These are phyloP conservation scores for Elanoides forficatus DNA, from an alignment of 2,113 vertebrate species.

Conservation along the genomic window DNA sequence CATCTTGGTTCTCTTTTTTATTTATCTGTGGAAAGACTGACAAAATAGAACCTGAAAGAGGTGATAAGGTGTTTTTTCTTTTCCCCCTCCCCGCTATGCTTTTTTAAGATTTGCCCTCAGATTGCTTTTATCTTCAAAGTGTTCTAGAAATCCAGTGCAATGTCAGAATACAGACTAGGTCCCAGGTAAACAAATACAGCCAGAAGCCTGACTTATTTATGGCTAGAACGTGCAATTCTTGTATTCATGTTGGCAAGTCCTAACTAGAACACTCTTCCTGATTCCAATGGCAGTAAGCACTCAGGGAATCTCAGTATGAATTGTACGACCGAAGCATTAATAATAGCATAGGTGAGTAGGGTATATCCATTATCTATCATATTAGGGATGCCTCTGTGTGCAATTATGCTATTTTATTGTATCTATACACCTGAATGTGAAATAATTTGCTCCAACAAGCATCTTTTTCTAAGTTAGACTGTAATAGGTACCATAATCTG, in stretches of 20 bases:
- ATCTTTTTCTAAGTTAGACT: background rate
- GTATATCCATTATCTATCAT: background rate
- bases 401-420: background rate
- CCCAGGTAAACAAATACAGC: background rate
- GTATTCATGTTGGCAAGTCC: background rate
- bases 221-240: background rate
- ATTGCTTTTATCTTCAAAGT: conserved; percentile 16
- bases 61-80: background rate
- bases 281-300: background rate
- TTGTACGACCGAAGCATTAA: background rate
- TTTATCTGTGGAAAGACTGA: background rate
- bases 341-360: background rate
- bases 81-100: background rate
- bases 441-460: background rate
- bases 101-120: background rate
- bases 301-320: background rate
- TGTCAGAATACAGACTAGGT: background rate
- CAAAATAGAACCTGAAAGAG: background rate
- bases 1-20: background rate
- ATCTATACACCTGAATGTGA: background rate
- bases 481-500: background rate
- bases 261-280: background rate
- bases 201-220: background rate
- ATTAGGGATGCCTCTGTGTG: background rate
- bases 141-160: background rate